Base-by-base conservation (phyloP, 2,888 invertebrate genomes). In the Papilio protenor region DNA sequence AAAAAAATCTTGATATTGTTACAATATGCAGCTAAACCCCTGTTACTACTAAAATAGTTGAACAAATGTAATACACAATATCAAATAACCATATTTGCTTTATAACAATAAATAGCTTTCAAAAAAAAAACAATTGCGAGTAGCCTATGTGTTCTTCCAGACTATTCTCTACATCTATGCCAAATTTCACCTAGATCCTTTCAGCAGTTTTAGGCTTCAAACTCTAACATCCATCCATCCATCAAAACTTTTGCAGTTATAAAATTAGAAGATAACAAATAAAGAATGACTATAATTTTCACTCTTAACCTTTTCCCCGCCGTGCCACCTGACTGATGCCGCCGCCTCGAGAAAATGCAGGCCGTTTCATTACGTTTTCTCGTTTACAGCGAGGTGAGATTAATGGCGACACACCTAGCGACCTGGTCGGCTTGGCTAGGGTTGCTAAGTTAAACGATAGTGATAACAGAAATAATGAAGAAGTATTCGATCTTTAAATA, bases 311-410 rank as follows among this genome's bases (percentile, higher is more conserved):
- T 57, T 87, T 21, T 87, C 1, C 81, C 45, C 61, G 76, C 79
- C 66, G 66, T 21, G 74, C 81, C 78, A 23, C 77, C 86, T 92
- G 93, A 93, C 87, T 90, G 92, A 94, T 93, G 92, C 88, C 85
- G 83, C 85, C 88, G 87, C 87, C 85, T 85, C 84, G 89, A 91
- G 92, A 93, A 94, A 94, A 93, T 92, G 91, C 93, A 90, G 86
- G 89, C 88, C 88, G 91, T 93, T 92, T 93, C 94, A 94, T 94
- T 93, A 94, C 91, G 89, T 92, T 91, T 91, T 90, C 90, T 90
- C 90, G 91, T 87, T 88, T 88, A 87, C 86, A 85, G 84, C 84
- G 85, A 40, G 66, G 82, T 86, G 85, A 85, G 90, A 92, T 92
- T 92, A 92, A 93, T 91, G 89, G 78, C 82, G 89, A 78, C 82